Evolutionary conservation across 1,140 invertebrate genomes (phyloP).

Genomic region (Prorops nasuta): DNA sequence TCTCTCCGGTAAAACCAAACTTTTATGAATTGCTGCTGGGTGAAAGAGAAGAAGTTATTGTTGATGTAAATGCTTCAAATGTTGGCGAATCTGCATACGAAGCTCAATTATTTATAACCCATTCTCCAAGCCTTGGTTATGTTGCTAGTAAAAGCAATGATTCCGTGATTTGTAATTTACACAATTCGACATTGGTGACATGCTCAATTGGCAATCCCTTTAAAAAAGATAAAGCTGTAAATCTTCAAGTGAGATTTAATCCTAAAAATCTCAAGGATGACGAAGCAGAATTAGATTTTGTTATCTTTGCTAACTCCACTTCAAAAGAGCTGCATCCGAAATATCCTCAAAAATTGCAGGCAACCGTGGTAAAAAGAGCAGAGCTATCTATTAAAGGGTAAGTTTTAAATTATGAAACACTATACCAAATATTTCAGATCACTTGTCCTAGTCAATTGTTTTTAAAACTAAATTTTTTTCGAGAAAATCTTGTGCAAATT

Average conservation of each 20-base stretch:
- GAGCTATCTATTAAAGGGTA: conserved; percentile 81
- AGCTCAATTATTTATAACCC: conserved; percentile 76
- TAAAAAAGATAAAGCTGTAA: conserved; percentile 61
- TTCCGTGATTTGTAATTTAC: conserved; percentile 66
- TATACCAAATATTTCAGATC: no score
- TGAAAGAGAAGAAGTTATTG: conserved; percentile 71
- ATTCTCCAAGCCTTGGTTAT: conserved; percentile 78
- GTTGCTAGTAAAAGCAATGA: conserved; percentile 65
- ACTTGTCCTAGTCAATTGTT: no score
- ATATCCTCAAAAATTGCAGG: conserved; percentile 59
- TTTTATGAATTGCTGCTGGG: conserved; percentile 65
- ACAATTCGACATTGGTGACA: conserved; percentile 72
- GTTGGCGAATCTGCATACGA: conserved; percentile 88
- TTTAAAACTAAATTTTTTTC: no score
- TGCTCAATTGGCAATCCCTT: conserved; percentile 91
- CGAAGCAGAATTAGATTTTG: conserved; percentile 69
- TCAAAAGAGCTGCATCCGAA: conserved; percentile 67
- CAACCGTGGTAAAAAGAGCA: conserved; percentile 76
- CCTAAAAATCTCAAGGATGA: conserved; percentile 70
- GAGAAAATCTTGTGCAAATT: no score
- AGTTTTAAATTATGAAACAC: conserved; percentile 29
- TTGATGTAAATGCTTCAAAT: conserved; percentile 77
- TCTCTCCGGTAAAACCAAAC: conserved; percentile 37
- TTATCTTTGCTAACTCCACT: conserved; percentile 84
- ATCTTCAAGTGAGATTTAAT: conserved; percentile 76